A percentile compares a stretch with the other conserved stretches of the same genome.
Conservation (phyloP, 2,113 vertebrate species). For the Heteronetta atricapilla region DNA sequence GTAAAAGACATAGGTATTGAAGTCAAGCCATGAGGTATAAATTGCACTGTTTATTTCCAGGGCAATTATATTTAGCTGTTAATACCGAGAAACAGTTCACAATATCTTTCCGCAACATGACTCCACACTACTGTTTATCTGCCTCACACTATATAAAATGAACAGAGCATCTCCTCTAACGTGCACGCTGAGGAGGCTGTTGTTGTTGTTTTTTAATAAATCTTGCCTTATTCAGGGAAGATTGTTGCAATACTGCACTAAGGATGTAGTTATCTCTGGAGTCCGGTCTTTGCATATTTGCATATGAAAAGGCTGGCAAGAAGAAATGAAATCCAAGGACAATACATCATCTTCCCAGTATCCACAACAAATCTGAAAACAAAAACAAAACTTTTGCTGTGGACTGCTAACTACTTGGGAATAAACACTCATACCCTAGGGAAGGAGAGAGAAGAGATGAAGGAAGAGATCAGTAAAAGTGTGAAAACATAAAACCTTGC, state of each 20-base stretch:
- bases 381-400: background rate
- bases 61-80: background rate
- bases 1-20: background rate
- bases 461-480: background rate
- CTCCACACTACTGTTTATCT: background rate
- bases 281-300: background rate
- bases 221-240: background rate
- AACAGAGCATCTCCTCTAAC: background rate
- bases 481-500: background rate
- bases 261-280: background rate
- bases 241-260: background rate
- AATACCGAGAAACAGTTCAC: background rate
- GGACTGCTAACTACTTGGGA: background rate
- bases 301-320: background rate
- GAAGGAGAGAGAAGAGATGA: background rate
- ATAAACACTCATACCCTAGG: background rate
- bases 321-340: background rate
- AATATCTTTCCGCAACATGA: background rate
- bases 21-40: background rate
- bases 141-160: background rate
- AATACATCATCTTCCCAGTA: background rate
- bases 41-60: background rate
- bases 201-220: background rate
- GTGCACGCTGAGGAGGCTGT: background rate
- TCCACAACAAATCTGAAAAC: background rate